Evolutionary conservation across 1,140 invertebrate genomes (phyloP).

Genomic region (Neodiprion virginianus): DNA sequence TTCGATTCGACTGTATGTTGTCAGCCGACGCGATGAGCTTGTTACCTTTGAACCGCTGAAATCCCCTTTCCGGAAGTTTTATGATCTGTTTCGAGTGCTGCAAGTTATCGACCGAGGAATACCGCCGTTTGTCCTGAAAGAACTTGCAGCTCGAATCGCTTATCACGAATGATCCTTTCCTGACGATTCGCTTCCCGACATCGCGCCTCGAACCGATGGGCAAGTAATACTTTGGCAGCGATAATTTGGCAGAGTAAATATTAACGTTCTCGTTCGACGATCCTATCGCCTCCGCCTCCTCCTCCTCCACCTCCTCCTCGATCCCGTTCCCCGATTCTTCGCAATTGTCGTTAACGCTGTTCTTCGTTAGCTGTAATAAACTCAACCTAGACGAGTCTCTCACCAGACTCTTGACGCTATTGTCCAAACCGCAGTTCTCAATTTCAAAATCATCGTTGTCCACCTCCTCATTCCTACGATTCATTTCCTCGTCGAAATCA

Average conservation of each 20-base stretch:
- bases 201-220: not conserved
- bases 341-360: not conserved
- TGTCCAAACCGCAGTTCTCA: constrained; percentile 32
- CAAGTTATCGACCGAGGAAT: constrained; percentile 56
- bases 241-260: not conserved
- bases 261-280: not conserved
- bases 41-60: constrained; percentile 37
- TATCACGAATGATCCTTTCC: constrained; percentile 47
- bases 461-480: not conserved
- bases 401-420: not conserved
- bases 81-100: constrained; percentile 39
- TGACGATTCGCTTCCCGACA: not conserved
- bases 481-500: constrained; percentile 1
- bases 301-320: not conserved
- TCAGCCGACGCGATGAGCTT: constrained; percentile 53
- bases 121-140: constrained; percentile 45
- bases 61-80: constrained; percentile 36
- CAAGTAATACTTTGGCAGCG: not conserved
- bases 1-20: constrained; percentile 38
- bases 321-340: not conserved
- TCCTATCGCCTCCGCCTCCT: not conserved
- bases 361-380: not conserved
- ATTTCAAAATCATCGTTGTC: constrained; percentile 35
- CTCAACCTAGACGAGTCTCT: not conserved
- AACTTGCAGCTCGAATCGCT: constrained; percentile 25